Percentiles rank a stretch among this genome's conserved stretches.
Evolutionary conservation across 1,140 invertebrate genomes (phyloP).

Genomic region (Diachasmimorpha longicaudata): DNA sequence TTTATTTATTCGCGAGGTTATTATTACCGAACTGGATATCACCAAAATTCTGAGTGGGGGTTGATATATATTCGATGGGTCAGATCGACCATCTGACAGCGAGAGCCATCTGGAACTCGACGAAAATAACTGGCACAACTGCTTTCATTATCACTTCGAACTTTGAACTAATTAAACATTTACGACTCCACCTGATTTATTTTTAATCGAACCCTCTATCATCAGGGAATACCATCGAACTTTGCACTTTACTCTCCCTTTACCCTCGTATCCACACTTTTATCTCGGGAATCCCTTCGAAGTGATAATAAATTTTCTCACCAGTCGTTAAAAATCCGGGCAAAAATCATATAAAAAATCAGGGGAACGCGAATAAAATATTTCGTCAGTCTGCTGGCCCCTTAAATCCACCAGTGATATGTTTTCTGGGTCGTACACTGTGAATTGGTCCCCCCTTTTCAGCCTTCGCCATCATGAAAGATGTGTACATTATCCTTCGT

Average conservation of each 20-base stretch:
- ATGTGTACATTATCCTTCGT: conserved; percentile 1
- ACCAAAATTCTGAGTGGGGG: neutral
- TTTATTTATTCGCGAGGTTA: neutral
- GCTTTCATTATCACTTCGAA: neutral
- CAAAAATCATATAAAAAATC: no score
- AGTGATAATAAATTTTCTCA: no score
- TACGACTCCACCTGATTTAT: no score
- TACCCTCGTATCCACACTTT: no score
- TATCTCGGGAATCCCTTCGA: no score
- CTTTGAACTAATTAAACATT: no score
- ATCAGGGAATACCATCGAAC: no score
- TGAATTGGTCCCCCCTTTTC: neutral
- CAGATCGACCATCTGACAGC: neutral
- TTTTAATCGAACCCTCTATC: no score
- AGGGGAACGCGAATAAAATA: no score
- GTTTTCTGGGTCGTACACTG: neutral
- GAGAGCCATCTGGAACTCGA: neutral
- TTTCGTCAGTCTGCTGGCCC: no score
- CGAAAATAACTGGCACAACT: neutral
- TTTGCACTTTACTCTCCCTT: no score
- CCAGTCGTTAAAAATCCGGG: no score
- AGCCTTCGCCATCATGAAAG: neutral
- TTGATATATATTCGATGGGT: neutral
- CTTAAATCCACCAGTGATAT: neutral
- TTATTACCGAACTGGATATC: neutral